A percentile compares a stretch with the other conserved stretches of the same genome.
Conservation (phyloP, 2,113 vertebrate species). For the Eubucco bourcierii region DNA sequence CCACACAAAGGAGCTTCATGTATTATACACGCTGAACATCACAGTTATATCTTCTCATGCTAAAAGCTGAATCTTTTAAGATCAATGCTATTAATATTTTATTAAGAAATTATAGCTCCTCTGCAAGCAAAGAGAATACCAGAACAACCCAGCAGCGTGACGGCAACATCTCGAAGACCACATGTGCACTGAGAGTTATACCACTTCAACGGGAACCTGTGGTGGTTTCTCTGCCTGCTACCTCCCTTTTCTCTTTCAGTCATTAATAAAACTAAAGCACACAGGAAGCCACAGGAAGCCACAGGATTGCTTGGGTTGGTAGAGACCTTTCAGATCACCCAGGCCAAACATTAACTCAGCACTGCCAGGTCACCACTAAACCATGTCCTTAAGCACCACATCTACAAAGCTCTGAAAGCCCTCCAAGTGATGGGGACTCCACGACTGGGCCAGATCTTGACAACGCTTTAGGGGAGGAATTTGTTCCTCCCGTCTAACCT, state of each 20-base stretch:
- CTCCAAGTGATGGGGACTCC: no score
- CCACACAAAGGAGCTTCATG: neutral
- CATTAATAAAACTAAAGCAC: neutral
- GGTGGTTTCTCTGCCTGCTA: neutral
- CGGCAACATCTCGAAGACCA: neutral
- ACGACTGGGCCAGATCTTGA: no score
- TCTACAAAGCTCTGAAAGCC: no score
- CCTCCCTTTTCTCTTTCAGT: neutral
- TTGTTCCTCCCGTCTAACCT: no score
- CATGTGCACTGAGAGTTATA: accelerated
- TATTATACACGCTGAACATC: neutral
- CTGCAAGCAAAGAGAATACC: neutral
- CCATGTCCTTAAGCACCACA: no score
- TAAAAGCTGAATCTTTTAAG: neutral
- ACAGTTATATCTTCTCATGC: neutral
- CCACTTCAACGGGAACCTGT: neutral
- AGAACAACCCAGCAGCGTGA: no score
- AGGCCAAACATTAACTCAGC: no score
- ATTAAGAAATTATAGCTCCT: neutral
- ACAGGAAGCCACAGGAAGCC: neutral
- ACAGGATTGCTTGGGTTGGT: no score
- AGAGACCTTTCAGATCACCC: no score
- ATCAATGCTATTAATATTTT: neutral
- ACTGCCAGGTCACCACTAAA: no score
- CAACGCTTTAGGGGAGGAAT: no score